Evolutionary conservation across 1,140 invertebrate species (phyloP).

Genomic region (Drosophila tropicalis): DNA sequence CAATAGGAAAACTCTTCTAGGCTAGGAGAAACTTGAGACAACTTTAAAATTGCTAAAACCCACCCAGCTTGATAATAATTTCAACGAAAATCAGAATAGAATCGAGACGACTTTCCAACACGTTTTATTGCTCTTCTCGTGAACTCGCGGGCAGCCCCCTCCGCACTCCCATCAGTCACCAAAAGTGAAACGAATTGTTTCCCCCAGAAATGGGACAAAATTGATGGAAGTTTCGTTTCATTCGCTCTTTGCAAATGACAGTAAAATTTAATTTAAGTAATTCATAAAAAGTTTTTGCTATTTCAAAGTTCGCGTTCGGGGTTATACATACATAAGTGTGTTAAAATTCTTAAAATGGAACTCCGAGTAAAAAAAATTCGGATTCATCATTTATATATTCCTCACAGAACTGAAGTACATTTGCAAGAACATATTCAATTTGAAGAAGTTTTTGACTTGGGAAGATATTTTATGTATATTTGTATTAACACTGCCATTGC

Average conservation of each 20-base stretch:
- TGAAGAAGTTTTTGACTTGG: too few relatives aligned
- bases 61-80: background rate
- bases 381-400: too few relatives aligned
- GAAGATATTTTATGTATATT: too few relatives aligned
- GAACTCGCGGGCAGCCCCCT: background rate
- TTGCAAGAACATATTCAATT: too few relatives aligned
- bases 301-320: background rate
- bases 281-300: background rate
- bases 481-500: too few relatives aligned
- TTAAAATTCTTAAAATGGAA: too few relatives aligned
- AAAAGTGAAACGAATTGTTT: slow-evolving; percentile 5
- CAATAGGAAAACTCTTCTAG: background rate
- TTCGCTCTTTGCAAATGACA: background rate
- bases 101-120: background rate
- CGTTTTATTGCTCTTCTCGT: slow-evolving; percentile 7
- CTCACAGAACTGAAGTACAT: too few relatives aligned
- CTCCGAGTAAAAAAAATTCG: too few relatives aligned
- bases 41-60: slow-evolving; percentile 6
- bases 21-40: slow-evolving; percentile 1
- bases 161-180: background rate
- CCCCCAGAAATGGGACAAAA: slow-evolving; percentile 3
- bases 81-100: background rate
- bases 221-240: background rate
- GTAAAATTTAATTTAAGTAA: slow-evolving; percentile 6
- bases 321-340: background rate